These are phyloP conservation scores for Gymnobelideus leadbeateri DNA, from an alignment of 2,113 vertebrate genomes.

Conservation along the genomic window DNA sequence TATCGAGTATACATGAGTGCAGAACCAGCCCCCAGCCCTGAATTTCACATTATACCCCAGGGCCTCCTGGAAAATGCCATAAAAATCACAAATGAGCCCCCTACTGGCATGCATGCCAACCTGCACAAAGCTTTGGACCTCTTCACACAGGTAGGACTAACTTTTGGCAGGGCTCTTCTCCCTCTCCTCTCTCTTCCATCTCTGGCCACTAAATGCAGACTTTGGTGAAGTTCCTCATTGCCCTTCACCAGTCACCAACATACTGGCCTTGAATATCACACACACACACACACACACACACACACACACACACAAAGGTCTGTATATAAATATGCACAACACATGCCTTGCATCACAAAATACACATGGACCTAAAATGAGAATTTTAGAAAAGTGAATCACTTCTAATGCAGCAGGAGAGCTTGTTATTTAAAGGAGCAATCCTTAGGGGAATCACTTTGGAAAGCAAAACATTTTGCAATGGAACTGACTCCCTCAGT, in stretches of 20 bases:
- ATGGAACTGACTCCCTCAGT: neutral
- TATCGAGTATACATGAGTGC: constrained; percentile 86
- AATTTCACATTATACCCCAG: constrained; percentile 85
- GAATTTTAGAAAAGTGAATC: neutral
- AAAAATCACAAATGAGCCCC: constrained; percentile 87
- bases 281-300: no score
- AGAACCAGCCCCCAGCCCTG: constrained; percentile 80
- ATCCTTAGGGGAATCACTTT: neutral
- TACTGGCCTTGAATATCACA: neutral
- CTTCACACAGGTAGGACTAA: constrained; percentile 83
- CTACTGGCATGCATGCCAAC: constrained; percentile 84
- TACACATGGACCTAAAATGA: fast-evolving
- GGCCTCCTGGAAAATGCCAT: constrained; percentile 87
- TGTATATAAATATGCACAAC: neutral
- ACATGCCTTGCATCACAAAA: neutral
- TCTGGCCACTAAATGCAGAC: neutral
- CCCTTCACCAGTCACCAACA: no score
- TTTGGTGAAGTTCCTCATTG: neutral
- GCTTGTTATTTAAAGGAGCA: neutral
- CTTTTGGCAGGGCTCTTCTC: neutral
- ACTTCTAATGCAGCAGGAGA: neutral
- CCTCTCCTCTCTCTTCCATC: neutral
- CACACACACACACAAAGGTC: no score
- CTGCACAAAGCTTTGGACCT: constrained; percentile 87
- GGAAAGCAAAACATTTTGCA: neutral